Evolutionary conservation across 1,140 invertebrate genomes (phyloP).

Genomic region (Gyrodactylus salaris): DNA sequence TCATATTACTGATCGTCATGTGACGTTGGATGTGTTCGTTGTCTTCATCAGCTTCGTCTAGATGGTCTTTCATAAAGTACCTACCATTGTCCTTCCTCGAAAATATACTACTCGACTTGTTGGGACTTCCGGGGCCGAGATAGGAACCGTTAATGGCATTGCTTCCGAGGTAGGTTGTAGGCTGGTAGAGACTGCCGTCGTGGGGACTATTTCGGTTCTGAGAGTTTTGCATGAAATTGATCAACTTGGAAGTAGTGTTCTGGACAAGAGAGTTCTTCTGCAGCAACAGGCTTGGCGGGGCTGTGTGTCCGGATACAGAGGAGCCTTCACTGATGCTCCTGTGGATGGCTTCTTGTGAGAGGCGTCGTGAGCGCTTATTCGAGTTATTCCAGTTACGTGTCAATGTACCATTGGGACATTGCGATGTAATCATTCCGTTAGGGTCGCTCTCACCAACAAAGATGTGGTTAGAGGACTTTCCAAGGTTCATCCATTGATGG

Average conservation of each 20-base stretch:
- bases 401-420: neutral
- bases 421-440: neutral
- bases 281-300: neutral
- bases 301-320: neutral
- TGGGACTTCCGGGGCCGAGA: neutral
- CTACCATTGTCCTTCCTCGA: neutral
- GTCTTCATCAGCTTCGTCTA: neutral
- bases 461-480: neutral
- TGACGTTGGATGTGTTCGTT: neutral
- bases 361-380: neutral
- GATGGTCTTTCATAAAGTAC: neutral
- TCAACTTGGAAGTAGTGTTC: neutral
- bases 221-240: neutral
- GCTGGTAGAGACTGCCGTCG: neutral
- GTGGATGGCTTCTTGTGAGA: neutral
- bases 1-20: neutral
- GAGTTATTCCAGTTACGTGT: neutral
- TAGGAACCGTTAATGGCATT: neutral
- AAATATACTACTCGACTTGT: neutral
- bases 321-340: neutral
- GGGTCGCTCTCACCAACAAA: neutral
- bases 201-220: neutral
- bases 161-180: neutral
- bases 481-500: neutral
- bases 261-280: neutral